Conservation (phyloP, 2,797 vertebrate genomes). For the Petrocephalus schoutedeni region DNA sequence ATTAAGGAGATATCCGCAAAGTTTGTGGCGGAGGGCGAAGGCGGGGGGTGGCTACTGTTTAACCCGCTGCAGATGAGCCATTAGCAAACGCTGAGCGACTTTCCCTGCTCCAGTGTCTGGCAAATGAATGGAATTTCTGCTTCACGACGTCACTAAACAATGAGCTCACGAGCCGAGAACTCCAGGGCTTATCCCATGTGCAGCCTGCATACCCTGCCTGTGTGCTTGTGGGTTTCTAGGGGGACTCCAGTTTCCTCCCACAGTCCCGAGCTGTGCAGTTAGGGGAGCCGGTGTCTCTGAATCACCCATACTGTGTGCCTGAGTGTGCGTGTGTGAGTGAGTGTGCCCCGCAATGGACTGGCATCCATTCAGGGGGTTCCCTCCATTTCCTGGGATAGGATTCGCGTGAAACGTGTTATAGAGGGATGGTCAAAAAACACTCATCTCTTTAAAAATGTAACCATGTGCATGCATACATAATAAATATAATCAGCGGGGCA, state of each 20-base stretch:
- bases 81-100: background rate
- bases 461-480: background rate
- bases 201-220: background rate
- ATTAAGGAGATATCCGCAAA: background rate
- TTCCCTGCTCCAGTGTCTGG: background rate
- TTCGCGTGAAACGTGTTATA: background rate
- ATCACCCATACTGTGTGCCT: background rate
- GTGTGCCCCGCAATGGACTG: background rate
- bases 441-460: background rate
- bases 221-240: no score
- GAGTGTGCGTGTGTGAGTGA: background rate
- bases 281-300: background rate
- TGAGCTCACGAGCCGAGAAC: background rate
- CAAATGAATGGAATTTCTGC: background rate
- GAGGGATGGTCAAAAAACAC: background rate
- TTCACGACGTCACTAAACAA: background rate
- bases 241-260: background rate
- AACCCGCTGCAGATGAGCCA: background rate
- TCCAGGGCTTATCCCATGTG: background rate
- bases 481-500: background rate
- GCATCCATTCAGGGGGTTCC: background rate
- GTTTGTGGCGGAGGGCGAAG: background rate
- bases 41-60: background rate
- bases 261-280: background rate
- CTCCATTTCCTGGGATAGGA: background rate